These are phyloP conservation scores for Drosophila phalerata DNA, from an alignment of 2,888 invertebrate species.

Conservation along the genomic window DNA sequence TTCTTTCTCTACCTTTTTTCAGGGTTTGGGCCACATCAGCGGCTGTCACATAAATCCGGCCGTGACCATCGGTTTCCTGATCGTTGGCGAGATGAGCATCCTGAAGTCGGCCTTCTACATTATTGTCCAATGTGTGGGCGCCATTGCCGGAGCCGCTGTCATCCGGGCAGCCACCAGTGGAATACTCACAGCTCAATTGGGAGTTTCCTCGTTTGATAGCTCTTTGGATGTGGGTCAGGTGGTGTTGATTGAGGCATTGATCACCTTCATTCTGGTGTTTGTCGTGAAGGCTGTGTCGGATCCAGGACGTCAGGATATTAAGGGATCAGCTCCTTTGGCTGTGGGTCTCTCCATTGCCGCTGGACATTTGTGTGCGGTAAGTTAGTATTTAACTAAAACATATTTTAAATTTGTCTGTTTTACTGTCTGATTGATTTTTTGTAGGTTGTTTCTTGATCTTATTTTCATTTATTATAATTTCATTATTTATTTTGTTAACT, in stretches of 20 bases:
- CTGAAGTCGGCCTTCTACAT: constrained; percentile 93
- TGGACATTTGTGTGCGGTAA: constrained; percentile 94
- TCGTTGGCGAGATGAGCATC: constrained; percentile 92
- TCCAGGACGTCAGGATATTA: constrained; percentile 91
- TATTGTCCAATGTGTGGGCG: constrained; percentile 92
- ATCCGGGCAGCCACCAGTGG: constrained; percentile 89
- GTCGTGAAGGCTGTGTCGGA: constrained; percentile 95
- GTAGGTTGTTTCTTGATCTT: too few species aligned
- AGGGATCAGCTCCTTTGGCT: constrained; percentile 93
- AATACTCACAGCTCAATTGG: constrained; percentile 86
- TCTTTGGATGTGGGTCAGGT: constrained; percentile 90
- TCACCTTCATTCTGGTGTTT: constrained; percentile 94
- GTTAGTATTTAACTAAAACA: constrained; percentile 79
- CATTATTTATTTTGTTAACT: too few species aligned
- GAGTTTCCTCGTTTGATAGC: constrained; percentile 88
- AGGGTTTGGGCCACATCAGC: constrained; percentile 94
- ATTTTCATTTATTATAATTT: too few species aligned
- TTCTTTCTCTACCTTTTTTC: constrained; percentile 54
- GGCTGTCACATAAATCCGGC: constrained; percentile 98
- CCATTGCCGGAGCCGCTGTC: constrained; percentile 92
- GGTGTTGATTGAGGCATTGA: constrained; percentile 92
- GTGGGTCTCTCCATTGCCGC: constrained; percentile 95
- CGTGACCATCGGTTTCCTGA: constrained; percentile 93
- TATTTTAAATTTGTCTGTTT: too few species aligned
- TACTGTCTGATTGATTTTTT: too few species aligned